Conservation (phyloP, 2,797 vertebrate genomes). For the Gambelia wislizenii region DNA sequence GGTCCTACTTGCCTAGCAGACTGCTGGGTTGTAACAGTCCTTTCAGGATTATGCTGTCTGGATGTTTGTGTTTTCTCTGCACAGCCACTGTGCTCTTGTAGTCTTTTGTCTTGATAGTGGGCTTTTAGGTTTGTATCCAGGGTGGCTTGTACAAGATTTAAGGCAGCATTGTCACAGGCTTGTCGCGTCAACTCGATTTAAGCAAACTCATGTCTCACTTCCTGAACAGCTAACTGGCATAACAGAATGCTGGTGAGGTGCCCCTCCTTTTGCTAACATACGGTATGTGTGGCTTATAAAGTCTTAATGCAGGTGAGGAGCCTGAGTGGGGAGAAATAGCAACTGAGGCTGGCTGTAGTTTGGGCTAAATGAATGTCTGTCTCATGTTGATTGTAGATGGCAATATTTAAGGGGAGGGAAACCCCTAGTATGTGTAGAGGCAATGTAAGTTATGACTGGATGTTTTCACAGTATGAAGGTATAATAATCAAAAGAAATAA, state of each 20-base stretch:
- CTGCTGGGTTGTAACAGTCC: too few species aligned
- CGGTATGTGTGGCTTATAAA: background rate
- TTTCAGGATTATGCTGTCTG: background rate
- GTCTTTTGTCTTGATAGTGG: background rate
- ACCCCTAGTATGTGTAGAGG: too few species aligned
- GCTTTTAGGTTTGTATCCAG: constrained; percentile 25
- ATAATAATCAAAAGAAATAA: accelerated
- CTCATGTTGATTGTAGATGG: background rate
- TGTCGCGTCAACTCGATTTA: background rate
- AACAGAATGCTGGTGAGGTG: background rate
- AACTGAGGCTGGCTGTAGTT: too few species aligned
- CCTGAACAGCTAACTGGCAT: background rate
- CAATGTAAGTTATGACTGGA: background rate
- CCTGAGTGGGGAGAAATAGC: background rate
- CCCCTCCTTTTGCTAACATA: too few species aligned
- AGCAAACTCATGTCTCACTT: constrained; percentile 10
- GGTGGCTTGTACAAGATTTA: constrained; percentile 33
- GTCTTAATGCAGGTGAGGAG: background rate
- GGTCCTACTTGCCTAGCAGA: background rate
- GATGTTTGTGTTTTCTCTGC: background rate
- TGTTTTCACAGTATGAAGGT: background rate
- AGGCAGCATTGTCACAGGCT: background rate
- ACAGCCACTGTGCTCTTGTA: background rate
- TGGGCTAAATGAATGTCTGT: background rate
- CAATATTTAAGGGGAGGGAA: background rate